A percentile compares a stretch with the other conserved stretches of the same genome.
phyloP scores from a whole-genome alignment of 2,888 invertebrate genomes.

The Scaptomyza cyrtandrae region DNA sequence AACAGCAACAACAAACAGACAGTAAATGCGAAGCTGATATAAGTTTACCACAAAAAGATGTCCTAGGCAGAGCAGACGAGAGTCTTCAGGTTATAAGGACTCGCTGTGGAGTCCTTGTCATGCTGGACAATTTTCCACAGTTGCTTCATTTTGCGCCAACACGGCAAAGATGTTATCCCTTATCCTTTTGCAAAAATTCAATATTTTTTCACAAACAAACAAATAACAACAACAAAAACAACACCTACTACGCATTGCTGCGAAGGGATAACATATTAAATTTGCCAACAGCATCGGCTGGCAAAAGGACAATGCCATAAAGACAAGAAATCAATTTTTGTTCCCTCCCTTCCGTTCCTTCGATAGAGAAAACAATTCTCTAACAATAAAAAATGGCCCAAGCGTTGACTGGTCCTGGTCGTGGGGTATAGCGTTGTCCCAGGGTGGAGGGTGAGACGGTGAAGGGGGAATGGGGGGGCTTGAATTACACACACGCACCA shows the following conservation, averaged over 20 bases:
- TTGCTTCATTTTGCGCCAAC: conserved; percentile 72
- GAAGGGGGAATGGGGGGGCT: too few species aligned
- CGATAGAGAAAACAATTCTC: conserved; percentile 69
- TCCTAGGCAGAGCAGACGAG: conserved; percentile 19
- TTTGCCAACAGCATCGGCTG: conserved; percentile 67
- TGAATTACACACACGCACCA: conserved; percentile 14
- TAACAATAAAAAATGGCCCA: conserved; percentile 74
- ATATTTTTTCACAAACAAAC: conserved; percentile 69
- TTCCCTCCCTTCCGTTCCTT: conserved; percentile 25
- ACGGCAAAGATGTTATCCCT: conserved; percentile 72
- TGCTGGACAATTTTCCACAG: conserved; percentile 64
- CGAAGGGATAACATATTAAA: conserved; percentile 75
- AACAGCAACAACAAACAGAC: conserved; percentile 32
- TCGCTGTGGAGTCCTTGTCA: conserved; percentile 3
- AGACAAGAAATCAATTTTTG: conserved; percentile 76
- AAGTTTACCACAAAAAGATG: conserved; percentile 67
- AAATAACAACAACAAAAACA: conserved; percentile 59
- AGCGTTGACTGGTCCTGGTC: conserved; percentile 32
- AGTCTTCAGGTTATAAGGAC: conserved; percentile 26
- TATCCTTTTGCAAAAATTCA: conserved; percentile 66
- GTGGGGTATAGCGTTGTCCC: not conserved
- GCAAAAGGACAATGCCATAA: conserved; percentile 71
- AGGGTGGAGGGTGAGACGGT: not conserved
- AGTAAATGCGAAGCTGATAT: conserved; percentile 60
- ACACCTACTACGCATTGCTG: conserved; percentile 48